Evolutionary conservation across 2,888 invertebrate genomes (phyloP), one percentile per base, ranked within the genome.

Genomic region (Eutolmus rufibarbis): DNA sequence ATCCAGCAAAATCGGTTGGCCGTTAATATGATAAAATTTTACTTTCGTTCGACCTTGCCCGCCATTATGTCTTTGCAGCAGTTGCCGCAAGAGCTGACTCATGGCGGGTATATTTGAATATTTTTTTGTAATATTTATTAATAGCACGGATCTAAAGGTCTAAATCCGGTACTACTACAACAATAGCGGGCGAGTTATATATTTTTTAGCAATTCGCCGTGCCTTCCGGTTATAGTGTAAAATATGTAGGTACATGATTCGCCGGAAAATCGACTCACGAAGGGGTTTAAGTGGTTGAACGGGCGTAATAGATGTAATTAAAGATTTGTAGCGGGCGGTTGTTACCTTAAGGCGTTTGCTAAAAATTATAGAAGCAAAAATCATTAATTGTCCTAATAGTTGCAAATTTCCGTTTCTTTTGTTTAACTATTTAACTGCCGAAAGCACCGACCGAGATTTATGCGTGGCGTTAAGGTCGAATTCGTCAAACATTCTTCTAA

Each of bases 11-110:
- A 23, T 23, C 66, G 14, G 23, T n/a, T 66, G 28, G 66, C 66
- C 23, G 66, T 28, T 66, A 19, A 66, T 66, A 66, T 43, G 78
- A 78, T 78, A 78, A 78, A 78, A 78, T 78, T 34, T 78, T 37
- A 78, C 78, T 78, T 78, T 78, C 78, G 23, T 78, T 78, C 40
- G 78, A 78, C 40, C 78, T 78, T 43, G 78, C 43, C 78, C 43
- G 43, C 19, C 43, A 40, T 78, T 16, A 23, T 78, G 78, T 76
- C 34, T 66, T 66, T 78, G 23, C 78, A 23, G 14, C 78, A 23
- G 43, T 40, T 77, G 40, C 77, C 34, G 77, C 43, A 77, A 40
- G 56, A 23, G 66, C 66, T 43, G 78, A 78, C 23, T 78, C 78
- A 78, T 37, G 78, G 76, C 14, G 23, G 43, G 43, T 14, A 4